These are phyloP conservation scores for Eretmocerus hayati DNA, from an alignment of 2,888 invertebrate genomes.

Conservation along the genomic window DNA sequence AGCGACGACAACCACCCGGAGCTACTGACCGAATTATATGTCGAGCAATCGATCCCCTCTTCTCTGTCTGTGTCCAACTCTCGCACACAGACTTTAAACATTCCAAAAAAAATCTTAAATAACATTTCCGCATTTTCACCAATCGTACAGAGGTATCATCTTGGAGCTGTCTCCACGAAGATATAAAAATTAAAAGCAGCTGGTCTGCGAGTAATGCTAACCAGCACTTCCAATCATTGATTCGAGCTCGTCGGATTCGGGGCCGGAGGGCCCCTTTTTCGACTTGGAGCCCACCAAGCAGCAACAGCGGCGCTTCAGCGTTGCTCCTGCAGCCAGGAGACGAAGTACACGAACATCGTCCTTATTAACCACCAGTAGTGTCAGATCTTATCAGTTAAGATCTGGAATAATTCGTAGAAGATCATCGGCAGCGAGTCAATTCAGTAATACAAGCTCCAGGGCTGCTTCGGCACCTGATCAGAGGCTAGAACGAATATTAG, in stretches of 20 bases:
- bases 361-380: neutral
- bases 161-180: no score
- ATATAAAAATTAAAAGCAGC: no score
- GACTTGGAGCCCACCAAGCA: constrained; percentile 15
- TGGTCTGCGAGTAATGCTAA: no score
- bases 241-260: constrained; percentile 43
- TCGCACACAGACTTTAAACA: no score
- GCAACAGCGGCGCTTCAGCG: constrained; percentile 2
- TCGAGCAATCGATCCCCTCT: no score
- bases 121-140: no score
- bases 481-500: constrained; percentile 2
- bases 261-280: constrained; percentile 31
- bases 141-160: no score
- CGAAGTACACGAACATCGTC: constrained; percentile 7
- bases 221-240: constrained; percentile 42
- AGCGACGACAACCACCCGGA: no score
- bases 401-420: neutral
- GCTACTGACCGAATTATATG: no score
- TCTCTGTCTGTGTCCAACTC: no score
- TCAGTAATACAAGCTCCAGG: constrained; percentile 7
- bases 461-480: neutral
- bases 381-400: neutral
- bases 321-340: no score
- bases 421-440: constrained; percentile 19
- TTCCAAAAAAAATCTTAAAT: no score